Evolutionary conservation across 2,113 vertebrate species (phyloP).

Genomic region (Rostratula benghalensis): DNA sequence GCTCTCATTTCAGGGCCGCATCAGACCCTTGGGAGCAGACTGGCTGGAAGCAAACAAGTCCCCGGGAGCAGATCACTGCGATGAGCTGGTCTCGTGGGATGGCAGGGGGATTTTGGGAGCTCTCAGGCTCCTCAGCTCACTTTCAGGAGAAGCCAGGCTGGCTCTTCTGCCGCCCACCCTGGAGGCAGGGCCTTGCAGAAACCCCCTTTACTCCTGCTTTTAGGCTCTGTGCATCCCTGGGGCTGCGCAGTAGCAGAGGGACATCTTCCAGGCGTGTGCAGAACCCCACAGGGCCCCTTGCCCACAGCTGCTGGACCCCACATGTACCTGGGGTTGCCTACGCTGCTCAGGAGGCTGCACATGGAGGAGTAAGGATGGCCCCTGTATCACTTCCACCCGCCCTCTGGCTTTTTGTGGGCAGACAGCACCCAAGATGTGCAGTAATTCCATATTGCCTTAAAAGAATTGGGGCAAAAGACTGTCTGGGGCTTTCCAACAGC

Average conservation of each 20-base stretch:
- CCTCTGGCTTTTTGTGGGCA: background rate
- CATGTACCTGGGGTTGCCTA: background rate
- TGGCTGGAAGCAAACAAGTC: background rate
- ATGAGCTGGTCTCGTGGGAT: accelerated
- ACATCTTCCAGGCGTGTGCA: background rate
- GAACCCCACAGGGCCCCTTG: background rate
- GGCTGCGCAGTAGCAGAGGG: background rate
- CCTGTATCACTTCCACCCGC: background rate
- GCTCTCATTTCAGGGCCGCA: background rate
- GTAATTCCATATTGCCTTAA: background rate
- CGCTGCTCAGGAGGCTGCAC: accelerated
- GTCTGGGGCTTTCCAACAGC: background rate
- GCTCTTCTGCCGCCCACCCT: background rate
- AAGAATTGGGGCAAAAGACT: background rate
- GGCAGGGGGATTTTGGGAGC: background rate
- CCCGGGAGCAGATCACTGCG: background rate
- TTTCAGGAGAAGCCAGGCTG: background rate
- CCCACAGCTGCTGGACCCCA: background rate
- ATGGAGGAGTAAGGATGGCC: background rate
- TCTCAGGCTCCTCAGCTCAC: background rate
- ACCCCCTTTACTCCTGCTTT: background rate
- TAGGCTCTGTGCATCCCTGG: background rate
- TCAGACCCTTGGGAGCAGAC: accelerated
- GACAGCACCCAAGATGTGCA: background rate
- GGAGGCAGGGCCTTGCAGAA: background rate